Percentiles rank a stretch among this genome's conserved stretches.
Conservation (phyloP, 2,888 invertebrate species). For the Lasioglossum lativentre region DNA sequence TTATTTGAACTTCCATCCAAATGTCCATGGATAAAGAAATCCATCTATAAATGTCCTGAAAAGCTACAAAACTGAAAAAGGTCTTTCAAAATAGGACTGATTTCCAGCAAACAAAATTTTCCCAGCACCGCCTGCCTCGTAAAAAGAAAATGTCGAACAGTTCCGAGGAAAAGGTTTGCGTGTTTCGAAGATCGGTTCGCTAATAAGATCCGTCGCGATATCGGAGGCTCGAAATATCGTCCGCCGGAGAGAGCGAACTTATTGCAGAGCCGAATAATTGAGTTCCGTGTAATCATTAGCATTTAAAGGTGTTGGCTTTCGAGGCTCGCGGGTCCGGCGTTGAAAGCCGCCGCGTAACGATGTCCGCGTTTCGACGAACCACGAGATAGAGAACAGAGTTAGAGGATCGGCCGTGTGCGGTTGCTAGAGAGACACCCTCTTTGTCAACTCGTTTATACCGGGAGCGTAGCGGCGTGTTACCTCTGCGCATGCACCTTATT, state of each 20-base stretch:
- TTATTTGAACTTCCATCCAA: too few species aligned
- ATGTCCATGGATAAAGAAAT: too few species aligned
- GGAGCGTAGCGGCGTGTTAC: constrained; percentile 48
- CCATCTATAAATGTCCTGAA: too few species aligned
- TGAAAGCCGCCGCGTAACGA: constrained; percentile 39
- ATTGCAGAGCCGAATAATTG: constrained; percentile 33
- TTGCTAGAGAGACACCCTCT: constrained; percentile 45
- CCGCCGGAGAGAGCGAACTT: neutral
- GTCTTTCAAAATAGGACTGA: too few species aligned
- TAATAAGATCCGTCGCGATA: neutral
- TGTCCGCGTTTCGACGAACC: constrained; percentile 40
- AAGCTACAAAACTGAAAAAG: neutral
- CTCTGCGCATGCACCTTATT: constrained; percentile 52
- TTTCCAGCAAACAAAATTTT: too few species aligned
- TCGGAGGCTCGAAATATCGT: neutral
- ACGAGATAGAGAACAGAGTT: constrained; percentile 46
- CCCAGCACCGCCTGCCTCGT: neutral
- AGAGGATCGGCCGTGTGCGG: constrained; percentile 30
- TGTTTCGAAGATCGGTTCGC: neutral
- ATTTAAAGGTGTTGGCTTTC: constrained; percentile 45
- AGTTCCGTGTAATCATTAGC: constrained; percentile 49
- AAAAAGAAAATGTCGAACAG: neutral
- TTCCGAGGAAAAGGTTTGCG: neutral
- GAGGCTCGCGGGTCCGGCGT: constrained; percentile 14
- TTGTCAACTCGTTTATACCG: constrained; percentile 67